Percentiles rank a stretch among this genome's conserved stretches.
phyloP scores from a whole-genome alignment of 2,113 vertebrate genomes.

The Cephalopholis sonnerati region DNA sequence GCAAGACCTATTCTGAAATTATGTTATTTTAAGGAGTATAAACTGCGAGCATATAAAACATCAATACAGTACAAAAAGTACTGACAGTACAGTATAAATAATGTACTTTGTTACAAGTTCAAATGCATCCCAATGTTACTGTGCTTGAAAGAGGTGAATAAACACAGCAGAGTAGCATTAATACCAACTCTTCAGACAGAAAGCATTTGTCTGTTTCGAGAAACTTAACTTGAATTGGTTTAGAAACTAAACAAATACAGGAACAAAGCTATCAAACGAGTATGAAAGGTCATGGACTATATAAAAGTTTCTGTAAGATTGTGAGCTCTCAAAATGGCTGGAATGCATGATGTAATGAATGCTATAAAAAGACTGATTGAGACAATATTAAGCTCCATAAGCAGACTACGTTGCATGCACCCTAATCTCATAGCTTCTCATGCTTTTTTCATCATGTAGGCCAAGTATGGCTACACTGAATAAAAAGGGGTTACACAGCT shows the following conservation, averaged over 20 bases:
- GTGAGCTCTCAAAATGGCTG: slow-evolving; percentile 42
- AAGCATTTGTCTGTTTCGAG: neutral
- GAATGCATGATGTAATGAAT: slow-evolving; percentile 53
- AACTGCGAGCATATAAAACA: neutral
- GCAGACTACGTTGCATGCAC: slow-evolving; percentile 21
- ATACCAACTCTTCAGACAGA: neutral
- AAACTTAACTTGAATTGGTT: neutral
- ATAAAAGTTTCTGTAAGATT: neutral
- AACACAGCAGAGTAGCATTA: neutral
- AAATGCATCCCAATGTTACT: neutral
- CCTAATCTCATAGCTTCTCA: slow-evolving; percentile 25
- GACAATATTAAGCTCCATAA: slow-evolving; percentile 39
- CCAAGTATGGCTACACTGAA: slow-evolving; percentile 51
- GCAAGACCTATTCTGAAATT: neutral
- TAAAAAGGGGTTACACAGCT: slow-evolving; percentile 60
- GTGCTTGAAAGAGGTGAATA: neutral
- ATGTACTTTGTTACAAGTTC: neutral
- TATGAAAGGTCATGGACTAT: neutral
- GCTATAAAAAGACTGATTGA: slow-evolving; percentile 46
- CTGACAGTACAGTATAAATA: neutral
- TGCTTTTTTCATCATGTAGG: slow-evolving; percentile 42
- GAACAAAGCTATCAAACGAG: slow-evolving; percentile 11
- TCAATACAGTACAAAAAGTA: neutral
- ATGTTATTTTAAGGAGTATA: neutral
- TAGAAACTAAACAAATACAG: neutral